A percentile compares a stretch with the other conserved stretches of the same genome.
These are phyloP conservation scores for Tilapia sparmanii DNA, from an alignment of 2,113 vertebrate species.

Conservation along the genomic window DNA sequence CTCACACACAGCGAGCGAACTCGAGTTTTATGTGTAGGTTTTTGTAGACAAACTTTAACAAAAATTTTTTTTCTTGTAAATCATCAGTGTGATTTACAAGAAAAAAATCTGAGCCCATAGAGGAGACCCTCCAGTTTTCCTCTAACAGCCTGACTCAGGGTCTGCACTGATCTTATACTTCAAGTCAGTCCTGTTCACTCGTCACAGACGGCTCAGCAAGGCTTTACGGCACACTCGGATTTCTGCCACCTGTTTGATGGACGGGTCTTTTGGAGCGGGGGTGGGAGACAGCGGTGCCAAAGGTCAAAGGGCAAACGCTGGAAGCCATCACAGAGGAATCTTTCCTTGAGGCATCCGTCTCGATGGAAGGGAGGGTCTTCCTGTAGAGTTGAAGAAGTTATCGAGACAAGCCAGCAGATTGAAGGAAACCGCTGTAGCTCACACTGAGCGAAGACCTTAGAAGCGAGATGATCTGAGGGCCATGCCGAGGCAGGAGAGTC, in stretches of 20 bases:
- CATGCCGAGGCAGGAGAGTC: neutral
- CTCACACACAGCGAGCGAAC: neutral
- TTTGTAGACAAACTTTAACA: neutral
- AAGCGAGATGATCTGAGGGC: neutral
- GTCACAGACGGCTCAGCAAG: neutral
- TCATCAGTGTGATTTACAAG: neutral
- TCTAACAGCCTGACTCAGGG: neutral
- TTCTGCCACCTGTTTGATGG: neutral
- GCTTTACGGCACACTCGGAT: neutral
- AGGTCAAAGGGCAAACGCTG: neutral
- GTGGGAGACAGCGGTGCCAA: neutral
- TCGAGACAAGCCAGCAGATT: neutral
- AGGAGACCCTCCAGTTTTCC: neutral
- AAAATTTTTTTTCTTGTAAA: no score
- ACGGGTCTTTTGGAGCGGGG: neutral
- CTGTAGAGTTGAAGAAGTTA: neutral
- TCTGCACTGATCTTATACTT: neutral
- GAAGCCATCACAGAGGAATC: neutral
- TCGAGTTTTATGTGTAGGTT: neutral
- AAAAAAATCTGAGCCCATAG: neutral
- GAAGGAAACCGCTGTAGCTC: neutral
- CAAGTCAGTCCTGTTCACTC: neutral
- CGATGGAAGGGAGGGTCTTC: neutral
- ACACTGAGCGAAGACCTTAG: neutral
- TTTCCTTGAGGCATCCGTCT: neutral